Percentiles rank a stretch among this genome's conserved stretches.
Conservation (phyloP, 2,888 invertebrate species). For the Sphinx pinastri region DNA sequence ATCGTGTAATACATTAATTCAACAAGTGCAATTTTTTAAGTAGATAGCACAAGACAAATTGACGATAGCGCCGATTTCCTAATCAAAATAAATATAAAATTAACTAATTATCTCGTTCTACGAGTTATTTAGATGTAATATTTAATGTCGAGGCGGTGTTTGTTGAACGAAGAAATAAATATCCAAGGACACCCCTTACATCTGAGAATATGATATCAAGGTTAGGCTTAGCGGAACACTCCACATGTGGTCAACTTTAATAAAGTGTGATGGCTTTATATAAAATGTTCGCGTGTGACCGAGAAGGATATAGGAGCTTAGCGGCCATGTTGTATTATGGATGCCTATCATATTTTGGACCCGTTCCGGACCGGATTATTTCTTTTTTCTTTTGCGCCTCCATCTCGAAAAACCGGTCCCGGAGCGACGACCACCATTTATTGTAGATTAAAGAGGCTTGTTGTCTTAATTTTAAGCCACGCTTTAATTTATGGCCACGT, state of each 20-base stretch:
- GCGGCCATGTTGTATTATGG: slow-evolving; percentile 84
- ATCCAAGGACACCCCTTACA: slow-evolving; percentile 66
- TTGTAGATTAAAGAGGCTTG: slow-evolving; percentile 85
- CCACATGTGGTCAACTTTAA: slow-evolving; percentile 84
- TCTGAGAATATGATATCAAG: slow-evolving; percentile 82
- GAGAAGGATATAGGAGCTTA: slow-evolving; percentile 75
- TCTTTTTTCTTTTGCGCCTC: slow-evolving; percentile 79
- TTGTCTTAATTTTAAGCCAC: slow-evolving; percentile 84
- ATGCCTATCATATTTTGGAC: slow-evolving; percentile 85
- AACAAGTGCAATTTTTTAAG: slow-evolving; percentile 13
- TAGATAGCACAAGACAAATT: slow-evolving; percentile 11
- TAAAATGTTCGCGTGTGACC: slow-evolving; percentile 54
- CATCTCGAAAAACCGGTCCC: slow-evolving; percentile 79
- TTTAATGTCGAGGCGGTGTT: slow-evolving; percentile 6
- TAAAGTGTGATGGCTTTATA: slow-evolving; percentile 75
- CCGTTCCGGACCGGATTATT: slow-evolving; percentile 82
- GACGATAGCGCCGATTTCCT: not conserved
- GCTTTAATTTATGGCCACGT: slow-evolving; percentile 81
- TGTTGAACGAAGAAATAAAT: slow-evolving; percentile 10
- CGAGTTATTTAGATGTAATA: slow-evolving; percentile 37
- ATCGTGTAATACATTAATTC: slow-evolving; percentile 22
- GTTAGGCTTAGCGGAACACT: slow-evolving; percentile 84
- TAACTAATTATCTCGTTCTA: slow-evolving; percentile 29
- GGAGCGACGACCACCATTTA: slow-evolving; percentile 81
- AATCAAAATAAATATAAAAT: slow-evolving; percentile 24